These are phyloP conservation scores for Erpornis zantholeuca DNA, from an alignment of 2,113 vertebrate species.

Conservation along the genomic window DNA sequence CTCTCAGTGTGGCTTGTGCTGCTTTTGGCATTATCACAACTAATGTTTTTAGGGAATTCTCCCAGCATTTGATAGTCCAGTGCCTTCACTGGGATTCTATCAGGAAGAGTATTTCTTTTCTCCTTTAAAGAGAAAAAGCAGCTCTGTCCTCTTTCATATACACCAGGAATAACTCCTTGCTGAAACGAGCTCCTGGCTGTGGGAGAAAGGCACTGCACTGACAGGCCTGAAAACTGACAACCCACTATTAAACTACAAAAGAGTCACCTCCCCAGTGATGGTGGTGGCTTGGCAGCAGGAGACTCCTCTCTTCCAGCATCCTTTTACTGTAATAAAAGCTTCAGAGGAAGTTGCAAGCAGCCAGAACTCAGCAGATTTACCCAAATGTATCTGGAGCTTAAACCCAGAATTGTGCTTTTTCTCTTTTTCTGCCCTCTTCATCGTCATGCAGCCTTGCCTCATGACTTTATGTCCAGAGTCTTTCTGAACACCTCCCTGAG, in stretches of 20 bases:
- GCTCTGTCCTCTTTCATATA: background rate
- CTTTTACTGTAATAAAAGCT: background rate
- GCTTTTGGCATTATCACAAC: background rate
- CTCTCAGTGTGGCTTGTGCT: background rate
- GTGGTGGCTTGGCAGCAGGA: background rate
- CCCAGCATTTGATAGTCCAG: background rate
- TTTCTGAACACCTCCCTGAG: background rate
- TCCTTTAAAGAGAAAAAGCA: background rate
- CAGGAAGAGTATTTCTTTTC: background rate
- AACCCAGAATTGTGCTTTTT: background rate
- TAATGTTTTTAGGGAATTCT: background rate
- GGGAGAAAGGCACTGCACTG: background rate
- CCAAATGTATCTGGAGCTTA: background rate
- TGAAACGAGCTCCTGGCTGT: background rate
- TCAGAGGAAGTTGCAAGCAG: background rate
- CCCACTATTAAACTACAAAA: background rate
- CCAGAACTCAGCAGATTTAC: background rate
- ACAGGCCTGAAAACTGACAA: background rate
- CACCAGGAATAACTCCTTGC: background rate
- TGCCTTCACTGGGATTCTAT: background rate
- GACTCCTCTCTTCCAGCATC: background rate
- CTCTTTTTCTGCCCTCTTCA: background rate
- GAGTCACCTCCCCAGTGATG: background rate
- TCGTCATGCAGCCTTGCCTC: background rate
- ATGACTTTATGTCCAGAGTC: fast-evolving